Base-by-base conservation (phyloP, 2,113 vertebrate species). In the Macquaria ambigua region DNA sequence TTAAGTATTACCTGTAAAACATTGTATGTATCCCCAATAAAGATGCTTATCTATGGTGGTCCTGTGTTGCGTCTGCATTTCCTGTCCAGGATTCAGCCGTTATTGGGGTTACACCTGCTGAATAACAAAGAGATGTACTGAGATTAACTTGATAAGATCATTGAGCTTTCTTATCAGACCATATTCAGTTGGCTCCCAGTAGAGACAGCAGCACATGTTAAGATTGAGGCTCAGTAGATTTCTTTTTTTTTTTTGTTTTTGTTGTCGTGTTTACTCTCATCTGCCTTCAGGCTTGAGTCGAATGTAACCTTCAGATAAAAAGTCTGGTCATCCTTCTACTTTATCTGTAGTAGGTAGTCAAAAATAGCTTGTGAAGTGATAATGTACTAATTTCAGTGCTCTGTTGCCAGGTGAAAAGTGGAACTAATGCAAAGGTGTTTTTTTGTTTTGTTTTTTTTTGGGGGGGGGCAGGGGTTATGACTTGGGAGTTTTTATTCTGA, bases 1-100 rank as follows among this genome's bases (percentile, higher is more conserved):
- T 95, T 96, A 95, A 95, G 88, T 93, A 90, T 90, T 77, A 79
- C 5, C 53, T 93, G 87, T 93, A 52, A 87, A 92, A 89, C 68
- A 61, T 28, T 88, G 25, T 89, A 37, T 85, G 77, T 89, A 85
- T 86, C 79, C 79, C 77, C 70, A 94, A 93, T 96, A 96, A 95
- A 96, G 83, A 90, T 31, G 75, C 77, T 89, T 76, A 75, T 71
- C 18, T 81, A 68, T 82, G 74, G 56, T 76, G 73, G 6, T 66
- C 18, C 20, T 62, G 67, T 72, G 61, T 58, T 46, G 20, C 3
- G 1, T 64, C 28, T 74, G 25, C 14, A 0, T 74, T 79, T 80
- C 21, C 34, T 69, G 71, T 16, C 11, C n/a, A 58, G 31, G 21
- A 37, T 52, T 11, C 7, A 8, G 28, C 50, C 1, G 5, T 25